phyloP scores from a whole-genome alignment of 2,113 vertebrate genomes.

The Chloroceryle aenea region DNA sequence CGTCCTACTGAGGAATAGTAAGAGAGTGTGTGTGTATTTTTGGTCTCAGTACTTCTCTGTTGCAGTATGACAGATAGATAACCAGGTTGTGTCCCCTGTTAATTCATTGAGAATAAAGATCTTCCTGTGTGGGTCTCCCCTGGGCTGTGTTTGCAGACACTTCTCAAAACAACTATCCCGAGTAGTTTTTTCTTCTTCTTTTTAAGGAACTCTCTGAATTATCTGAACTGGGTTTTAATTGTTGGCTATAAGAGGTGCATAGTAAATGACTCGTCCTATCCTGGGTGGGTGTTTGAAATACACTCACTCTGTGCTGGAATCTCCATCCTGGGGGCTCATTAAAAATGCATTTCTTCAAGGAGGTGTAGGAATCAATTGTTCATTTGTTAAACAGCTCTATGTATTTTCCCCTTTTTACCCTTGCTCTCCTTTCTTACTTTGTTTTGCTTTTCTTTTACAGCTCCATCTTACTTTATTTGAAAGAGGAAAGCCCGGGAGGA shows the following conservation, averaged over 20 bases:
- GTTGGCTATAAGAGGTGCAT: not conserved
- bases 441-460: slow-evolving; percentile 59
- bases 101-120: not conserved
- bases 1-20: not conserved
- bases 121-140: not conserved
- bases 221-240: not conserved
- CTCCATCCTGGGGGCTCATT: not conserved
- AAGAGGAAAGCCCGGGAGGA: slow-evolving; percentile 58
- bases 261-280: not conserved
- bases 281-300: not conserved
- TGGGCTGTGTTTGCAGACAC: not conserved
- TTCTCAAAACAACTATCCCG: not conserved
- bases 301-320: not conserved
- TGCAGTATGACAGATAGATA: not conserved
- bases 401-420: not conserved
- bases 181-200: not conserved
- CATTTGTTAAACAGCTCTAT: not conserved
- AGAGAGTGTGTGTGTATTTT: not conserved
- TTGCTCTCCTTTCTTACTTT: slow-evolving; percentile 11
- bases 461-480: slow-evolving; percentile 41
- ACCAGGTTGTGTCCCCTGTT: not conserved
- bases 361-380: not conserved
- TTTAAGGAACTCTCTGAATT: slow-evolving; percentile 17
- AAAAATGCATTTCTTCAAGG: slow-evolving; percentile 16
- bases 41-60: not conserved